phyloP scores from a whole-genome alignment of 2,113 vertebrate species.

The Mobula birostris region DNA sequence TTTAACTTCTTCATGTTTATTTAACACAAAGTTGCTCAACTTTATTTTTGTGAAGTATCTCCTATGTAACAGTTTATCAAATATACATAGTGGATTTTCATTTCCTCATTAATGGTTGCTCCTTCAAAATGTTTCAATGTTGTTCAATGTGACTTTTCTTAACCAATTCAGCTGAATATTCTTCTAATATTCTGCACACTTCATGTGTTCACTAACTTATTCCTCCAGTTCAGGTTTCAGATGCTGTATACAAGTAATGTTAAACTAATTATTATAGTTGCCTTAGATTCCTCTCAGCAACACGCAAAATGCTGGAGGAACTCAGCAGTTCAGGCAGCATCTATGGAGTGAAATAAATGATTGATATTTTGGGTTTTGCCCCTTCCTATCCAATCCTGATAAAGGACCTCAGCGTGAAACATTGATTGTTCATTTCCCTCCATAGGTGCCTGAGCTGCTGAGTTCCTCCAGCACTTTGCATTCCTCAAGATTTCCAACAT shows the following conservation, averaged over 20 bases:
- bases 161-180: background rate
- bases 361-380: too few relatives aligned
- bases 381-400: too few relatives aligned
- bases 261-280: too few relatives aligned
- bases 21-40: background rate
- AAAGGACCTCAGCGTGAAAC: too few relatives aligned
- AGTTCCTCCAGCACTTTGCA: too few relatives aligned
- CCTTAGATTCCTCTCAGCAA: background rate
- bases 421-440: too few relatives aligned
- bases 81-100: background rate
- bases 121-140: background rate
- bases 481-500: too few relatives aligned
- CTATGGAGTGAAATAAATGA: too few relatives aligned
- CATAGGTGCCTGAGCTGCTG: too few relatives aligned
- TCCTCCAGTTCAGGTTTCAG: background rate
- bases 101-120: background rate
- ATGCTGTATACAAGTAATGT: background rate
- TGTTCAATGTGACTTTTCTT: background rate
- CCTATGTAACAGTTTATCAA: background rate
- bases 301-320: too few relatives aligned
- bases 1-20: background rate
- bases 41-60: background rate
- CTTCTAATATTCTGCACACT: background rate
- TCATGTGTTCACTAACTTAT: background rate
- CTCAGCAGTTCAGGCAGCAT: too few relatives aligned